Base-by-base conservation (phyloP, 2,113 vertebrate genomes). In the Puffinus mauretanicus region DNA sequence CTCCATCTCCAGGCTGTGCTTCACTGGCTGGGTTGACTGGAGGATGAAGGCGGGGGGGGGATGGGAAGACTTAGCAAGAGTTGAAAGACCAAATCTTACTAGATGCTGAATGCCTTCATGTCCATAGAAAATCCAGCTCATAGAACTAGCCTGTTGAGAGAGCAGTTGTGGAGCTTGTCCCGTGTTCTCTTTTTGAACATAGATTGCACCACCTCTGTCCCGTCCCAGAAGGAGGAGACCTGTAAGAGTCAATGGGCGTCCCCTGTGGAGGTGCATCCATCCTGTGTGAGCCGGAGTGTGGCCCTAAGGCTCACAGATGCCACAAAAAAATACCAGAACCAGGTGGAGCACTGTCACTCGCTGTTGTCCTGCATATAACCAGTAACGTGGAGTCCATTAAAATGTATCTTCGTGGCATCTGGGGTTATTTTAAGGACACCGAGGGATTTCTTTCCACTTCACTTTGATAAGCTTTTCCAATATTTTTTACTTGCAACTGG, bases 191-290 rank as follows among this genome's bases (percentile, higher is more conserved):
- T 79, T 61, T 34, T 40, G 40, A 76, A 42, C 3, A 8, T 27
- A 19, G 3, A 0, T 49, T 26, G n/a, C 17, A 42, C 7, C 14
- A 47, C 16, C 7, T 16, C 10, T 24, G 17, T n/a, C 34, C 49
- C 19, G 11, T 26, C 24, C 44, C 49, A 24, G 34, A 54, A 6
- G 21, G 11, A 67, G 44, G n/a, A 47, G 25, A 49, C 19, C 60
- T 10, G 2, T 17, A 14, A 30, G n/a, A 54, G 8, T 67, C 3
- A 0, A 0, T 40, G 66, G 14, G 14, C 34, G 21, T 61, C 16
- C 13, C 13, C 42, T 7, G 3, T 38, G 64, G n/a, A 58, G 25
- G 0, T 61, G 7, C 5, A 7, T 47, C 4, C 4, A 5, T 79
- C 57, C 52, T 17, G 6, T 66, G 72, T 32, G 26, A 46, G 7